Percentiles rank a stretch among this genome's conserved stretches.
Evolutionary conservation across 2,888 invertebrate genomes (phyloP).

Genomic region (Balanococcus diminutus): DNA sequence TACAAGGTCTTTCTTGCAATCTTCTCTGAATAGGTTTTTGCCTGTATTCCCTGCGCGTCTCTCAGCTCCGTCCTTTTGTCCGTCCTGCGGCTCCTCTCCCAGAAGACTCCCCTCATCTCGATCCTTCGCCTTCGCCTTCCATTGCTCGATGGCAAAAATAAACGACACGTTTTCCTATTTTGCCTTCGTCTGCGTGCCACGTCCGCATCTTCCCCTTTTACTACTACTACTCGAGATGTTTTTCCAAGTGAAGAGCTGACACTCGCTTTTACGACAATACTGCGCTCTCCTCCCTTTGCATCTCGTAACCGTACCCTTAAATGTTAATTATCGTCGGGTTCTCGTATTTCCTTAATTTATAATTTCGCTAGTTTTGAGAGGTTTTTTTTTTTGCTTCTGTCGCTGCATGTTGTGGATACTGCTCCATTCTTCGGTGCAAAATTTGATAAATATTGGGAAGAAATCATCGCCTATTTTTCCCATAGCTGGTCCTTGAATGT

Average conservation of each 20-base stretch:
- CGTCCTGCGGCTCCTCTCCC: neutral
- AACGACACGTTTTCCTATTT: constrained; percentile 18
- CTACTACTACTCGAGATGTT: neutral
- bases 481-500: too few relatives aligned
- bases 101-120: neutral
- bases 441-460: neutral
- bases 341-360: constrained; percentile 27
- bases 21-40: constrained; percentile 36
- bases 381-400: neutral
- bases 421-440: neutral
- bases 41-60: neutral
- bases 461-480: too few relatives aligned
- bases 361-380: neutral
- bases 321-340: constrained; percentile 7
- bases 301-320: neutral
- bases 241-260: constrained; percentile 26
- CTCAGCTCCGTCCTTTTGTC: neutral
- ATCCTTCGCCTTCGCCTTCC: neutral
- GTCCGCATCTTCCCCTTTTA: neutral
- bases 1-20: constrained; percentile 25
- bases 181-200: neutral
- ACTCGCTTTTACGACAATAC: constrained; percentile 17
- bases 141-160: constrained; percentile 11
- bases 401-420: too few relatives aligned
- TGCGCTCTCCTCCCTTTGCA: neutral